Evolutionary conservation across 2,888 invertebrate genomes (phyloP), one percentile per base, ranked within the genome.

Genomic region (Drosophila affinis): DNA sequence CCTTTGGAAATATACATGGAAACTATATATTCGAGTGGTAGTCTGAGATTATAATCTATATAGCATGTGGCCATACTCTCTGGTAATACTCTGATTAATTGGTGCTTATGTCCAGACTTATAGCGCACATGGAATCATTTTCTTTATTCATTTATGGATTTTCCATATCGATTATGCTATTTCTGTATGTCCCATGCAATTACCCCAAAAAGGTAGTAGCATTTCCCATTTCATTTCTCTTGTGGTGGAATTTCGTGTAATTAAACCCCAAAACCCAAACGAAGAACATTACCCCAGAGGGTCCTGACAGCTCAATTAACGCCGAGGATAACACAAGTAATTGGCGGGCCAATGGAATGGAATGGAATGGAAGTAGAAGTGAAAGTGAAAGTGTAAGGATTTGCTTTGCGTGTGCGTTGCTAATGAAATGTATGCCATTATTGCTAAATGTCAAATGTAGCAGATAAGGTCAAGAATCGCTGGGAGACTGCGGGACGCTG

Each of bases 401-500:
- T 68, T 58, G 52, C 63, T 48, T 56, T 62, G 63, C 44, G 72
- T 57, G 62, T 32, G 52, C 48, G 21, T 34, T 49, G n/a, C 21
- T 27, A 17, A 47, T 57, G 63, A 62, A 71, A 62, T 72, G 45
- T 55, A 54, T 27, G 47, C 53, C 56, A 39, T 21, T 29, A 29
- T 9, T 68, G 56, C 21, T 69, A 51, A 72, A 74, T 74, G 75
- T 67, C 75, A 72, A 74, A 54, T 74, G 48, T 39, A 2, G 21
- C 46, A 27, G 21, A n/a, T 1, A 39, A 48, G 9, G 12, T n/a
- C 32, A 17, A 17, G 17, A 54, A 49, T 49, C 17, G 56, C 68
- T 44, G 12, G 48, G n/a, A 18, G 18, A 1, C 18, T 18, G 18
- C 18, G 18, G 18, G 18, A 18, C 17, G 55, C 65, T 44, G 12